Evolutionary conservation across 2,888 invertebrate species (phyloP).

Genomic region (Aphidoletes aphidimyza): DNA sequence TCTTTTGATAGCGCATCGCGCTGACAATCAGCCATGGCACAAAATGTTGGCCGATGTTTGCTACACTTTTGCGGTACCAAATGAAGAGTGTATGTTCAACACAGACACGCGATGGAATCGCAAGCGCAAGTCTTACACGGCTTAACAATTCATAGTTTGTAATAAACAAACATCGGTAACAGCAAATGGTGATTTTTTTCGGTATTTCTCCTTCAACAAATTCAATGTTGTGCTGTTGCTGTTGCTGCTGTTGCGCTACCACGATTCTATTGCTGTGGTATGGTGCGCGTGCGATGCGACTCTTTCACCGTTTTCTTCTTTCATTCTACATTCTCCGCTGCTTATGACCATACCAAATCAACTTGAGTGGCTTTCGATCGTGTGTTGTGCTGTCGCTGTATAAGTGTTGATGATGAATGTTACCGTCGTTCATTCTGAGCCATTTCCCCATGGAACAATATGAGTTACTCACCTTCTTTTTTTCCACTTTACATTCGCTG

Average conservation of each 20-base stretch:
- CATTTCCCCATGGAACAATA: slow-evolving; percentile 51
- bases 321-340: slow-evolving; percentile 5
- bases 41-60: background rate
- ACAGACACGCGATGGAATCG: background rate
- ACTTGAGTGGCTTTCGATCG: background rate
- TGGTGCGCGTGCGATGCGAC: background rate
- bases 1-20: slow-evolving; percentile 2
- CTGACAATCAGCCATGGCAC: background rate
- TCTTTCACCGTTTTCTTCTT: slow-evolving; percentile 53
- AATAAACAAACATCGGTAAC: background rate
- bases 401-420: slow-evolving; percentile 32
- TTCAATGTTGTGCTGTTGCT: slow-evolving; percentile 1
- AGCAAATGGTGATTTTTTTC: background rate
- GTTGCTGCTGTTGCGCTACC: too few relatives aligned
- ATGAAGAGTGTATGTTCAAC: background rate
- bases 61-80: background rate
- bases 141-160: background rate
- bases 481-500: background rate
- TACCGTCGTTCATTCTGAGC: background rate
- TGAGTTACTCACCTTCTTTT: background rate
- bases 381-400: background rate
- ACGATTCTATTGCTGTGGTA: slow-evolving; percentile 13
- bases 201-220: background rate
- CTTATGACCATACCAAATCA: background rate
- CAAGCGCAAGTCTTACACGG: background rate